Conservation (phyloP, 1,140 invertebrate species). For the Lepidurus arcticus region DNA sequence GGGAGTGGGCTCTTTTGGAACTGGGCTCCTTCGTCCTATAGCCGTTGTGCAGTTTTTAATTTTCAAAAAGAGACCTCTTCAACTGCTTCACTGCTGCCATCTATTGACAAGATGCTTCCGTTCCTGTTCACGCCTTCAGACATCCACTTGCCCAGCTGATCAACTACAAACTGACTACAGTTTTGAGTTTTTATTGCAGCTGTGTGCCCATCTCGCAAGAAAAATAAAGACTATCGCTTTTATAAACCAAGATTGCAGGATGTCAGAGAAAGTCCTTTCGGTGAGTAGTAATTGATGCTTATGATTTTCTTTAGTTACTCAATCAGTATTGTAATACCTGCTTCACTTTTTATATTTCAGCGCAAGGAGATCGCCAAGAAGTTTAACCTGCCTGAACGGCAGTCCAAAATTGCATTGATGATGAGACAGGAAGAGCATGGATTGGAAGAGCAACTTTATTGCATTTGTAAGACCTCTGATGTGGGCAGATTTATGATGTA, state of each 20-base stretch:
- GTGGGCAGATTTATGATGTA: conserved; percentile 95
- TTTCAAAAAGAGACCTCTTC: too few species aligned
- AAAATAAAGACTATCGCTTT: too few species aligned
- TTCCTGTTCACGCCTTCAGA: too few species aligned
- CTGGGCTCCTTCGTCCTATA: too few species aligned
- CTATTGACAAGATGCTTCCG: too few species aligned
- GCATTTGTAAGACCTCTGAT: conserved; percentile 88
- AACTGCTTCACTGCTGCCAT: too few species aligned
- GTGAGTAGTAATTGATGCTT: background rate
- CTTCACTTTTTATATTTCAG: conserved; percentile 47
- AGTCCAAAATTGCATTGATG: conserved; percentile 83
- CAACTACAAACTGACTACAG: too few species aligned
- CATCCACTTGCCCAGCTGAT: too few species aligned
- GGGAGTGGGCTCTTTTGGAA: too few species aligned
- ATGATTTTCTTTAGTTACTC: background rate
- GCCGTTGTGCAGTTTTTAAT: too few species aligned
- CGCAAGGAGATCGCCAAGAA: conserved; percentile 85
- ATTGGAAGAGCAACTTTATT: conserved; percentile 66
- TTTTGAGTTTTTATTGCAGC: too few species aligned
- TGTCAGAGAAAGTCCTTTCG: background rate
- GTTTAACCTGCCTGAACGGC: conserved; percentile 79
- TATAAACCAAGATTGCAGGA: background rate
- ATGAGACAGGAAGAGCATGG: conserved; percentile 69
- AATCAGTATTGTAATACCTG: background rate
- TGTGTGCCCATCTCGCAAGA: too few species aligned